These are phyloP conservation scores for Calephelis nemesis DNA, from an alignment of 1,140 invertebrate species.

Conservation along the genomic window DNA sequence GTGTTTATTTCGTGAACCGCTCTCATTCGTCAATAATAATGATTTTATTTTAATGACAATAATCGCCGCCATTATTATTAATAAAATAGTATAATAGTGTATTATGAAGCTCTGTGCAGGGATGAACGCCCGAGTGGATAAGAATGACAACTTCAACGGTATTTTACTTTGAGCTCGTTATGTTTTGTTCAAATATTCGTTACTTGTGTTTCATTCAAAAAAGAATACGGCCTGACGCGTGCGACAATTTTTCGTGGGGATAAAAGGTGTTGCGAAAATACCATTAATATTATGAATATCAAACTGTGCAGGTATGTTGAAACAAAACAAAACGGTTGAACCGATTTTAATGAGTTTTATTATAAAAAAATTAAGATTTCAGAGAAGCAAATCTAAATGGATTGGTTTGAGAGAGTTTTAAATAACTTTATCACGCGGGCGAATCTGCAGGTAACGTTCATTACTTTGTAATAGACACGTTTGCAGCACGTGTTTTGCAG, in stretches of 20 bases:
- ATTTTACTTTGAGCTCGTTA: constrained; percentile 52
- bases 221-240: constrained; percentile 38
- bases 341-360: neutral
- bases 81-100: constrained; percentile 64
- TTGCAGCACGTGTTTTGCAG: too few species aligned
- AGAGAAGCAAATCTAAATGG: too few species aligned
- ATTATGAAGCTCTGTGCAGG: constrained; percentile 60
- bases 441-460: too few species aligned
- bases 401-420: too few species aligned
- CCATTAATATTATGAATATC: too few species aligned
- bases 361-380: too few species aligned
- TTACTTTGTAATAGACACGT: too few species aligned
- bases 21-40: constrained; percentile 57
- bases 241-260: constrained; percentile 20
- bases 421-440: too few species aligned
- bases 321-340: too few species aligned
- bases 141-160: constrained; percentile 67
- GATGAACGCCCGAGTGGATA: constrained; percentile 71
- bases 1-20: constrained; percentile 64
- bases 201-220: constrained; percentile 43
- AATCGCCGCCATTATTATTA: constrained; percentile 60
- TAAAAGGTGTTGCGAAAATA: neutral
- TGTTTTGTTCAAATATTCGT: constrained; percentile 48
- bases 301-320: neutral
- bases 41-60: constrained; percentile 67